Percentiles rank a stretch among this genome's conserved stretches.
Evolutionary conservation across 2,113 vertebrate species (phyloP).

Genomic region (Thamnophis sirtalis): DNA sequence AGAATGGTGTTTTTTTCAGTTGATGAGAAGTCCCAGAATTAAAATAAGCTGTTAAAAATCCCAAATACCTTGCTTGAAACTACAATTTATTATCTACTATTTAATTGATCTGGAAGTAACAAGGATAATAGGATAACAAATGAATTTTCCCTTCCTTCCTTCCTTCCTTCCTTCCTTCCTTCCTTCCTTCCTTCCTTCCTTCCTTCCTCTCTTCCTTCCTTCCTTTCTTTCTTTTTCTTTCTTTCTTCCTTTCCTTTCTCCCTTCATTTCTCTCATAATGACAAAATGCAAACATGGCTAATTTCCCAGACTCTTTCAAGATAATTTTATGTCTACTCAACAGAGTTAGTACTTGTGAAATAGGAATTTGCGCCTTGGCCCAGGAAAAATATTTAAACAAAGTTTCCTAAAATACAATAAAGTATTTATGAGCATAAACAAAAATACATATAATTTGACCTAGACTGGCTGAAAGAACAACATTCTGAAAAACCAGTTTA

Average conservation of each 20-base stretch:
- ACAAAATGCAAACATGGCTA: not conserved
- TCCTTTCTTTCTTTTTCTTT: too few relatives aligned
- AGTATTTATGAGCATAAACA: slow-evolving; percentile 21
- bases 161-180: not conserved
- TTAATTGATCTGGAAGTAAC: slow-evolving; percentile 8
- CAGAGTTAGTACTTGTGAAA: slow-evolving; percentile 10
- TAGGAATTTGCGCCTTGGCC: slow-evolving; percentile 29
- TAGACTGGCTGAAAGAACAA: not conserved
- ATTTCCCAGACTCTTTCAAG: slow-evolving; percentile 35
- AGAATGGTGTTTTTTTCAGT: not conserved
- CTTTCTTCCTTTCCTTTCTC: not conserved
- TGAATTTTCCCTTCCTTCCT: not conserved
- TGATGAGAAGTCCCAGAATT: slow-evolving; percentile 1
- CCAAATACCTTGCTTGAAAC: not conserved
- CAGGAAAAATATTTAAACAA: not conserved
- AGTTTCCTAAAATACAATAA: slow-evolving; percentile 9
- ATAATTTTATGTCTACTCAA: slow-evolving; percentile 38
- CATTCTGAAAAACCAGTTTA: not conserved
- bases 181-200: not conserved
- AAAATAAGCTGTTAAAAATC: slow-evolving; percentile 2
- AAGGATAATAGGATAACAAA: slow-evolving; percentile 2
- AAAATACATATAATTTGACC: slow-evolving; percentile 11
- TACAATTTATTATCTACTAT: not conserved
- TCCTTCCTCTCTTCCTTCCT: too few relatives aligned
- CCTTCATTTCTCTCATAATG: not conserved